Evolutionary conservation across 1,140 invertebrate genomes (phyloP).

Genomic region (Caligus rogercresseyi): DNA sequence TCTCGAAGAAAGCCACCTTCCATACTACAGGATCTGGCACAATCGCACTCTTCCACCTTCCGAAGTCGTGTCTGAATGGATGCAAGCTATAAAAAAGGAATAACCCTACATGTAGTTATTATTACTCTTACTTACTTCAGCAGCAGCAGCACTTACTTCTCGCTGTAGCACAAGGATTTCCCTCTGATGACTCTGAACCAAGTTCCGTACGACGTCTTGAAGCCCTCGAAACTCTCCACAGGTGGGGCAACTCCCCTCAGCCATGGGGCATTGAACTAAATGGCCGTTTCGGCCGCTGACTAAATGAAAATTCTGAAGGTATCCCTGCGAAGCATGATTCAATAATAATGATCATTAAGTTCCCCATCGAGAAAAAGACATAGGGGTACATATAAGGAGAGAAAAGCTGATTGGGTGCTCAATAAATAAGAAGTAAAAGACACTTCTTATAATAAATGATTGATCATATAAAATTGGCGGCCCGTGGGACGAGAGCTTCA

Average conservation of each 20-base stretch:
- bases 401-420: too few relatives aligned
- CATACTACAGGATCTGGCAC: neutral
- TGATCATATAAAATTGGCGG: too few relatives aligned
- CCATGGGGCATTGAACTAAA: neutral
- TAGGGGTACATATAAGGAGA: too few relatives aligned
- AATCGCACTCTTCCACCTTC: neutral
- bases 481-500: too few relatives aligned
- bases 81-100: neutral
- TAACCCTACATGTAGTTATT: too few relatives aligned
- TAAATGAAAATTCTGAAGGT: neutral
- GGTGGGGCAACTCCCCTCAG: neutral
- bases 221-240: neutral
- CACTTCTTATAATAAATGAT: too few relatives aligned
- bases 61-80: neutral
- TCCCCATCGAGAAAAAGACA: too few relatives aligned
- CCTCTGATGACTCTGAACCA: neutral
- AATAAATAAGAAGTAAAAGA: too few relatives aligned
- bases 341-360: neutral
- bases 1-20: neutral
- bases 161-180: neutral
- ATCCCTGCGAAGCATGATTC: neutral
- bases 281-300: neutral
- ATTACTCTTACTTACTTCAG: too few relatives aligned
- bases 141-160: too few relatives aligned
- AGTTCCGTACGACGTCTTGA: neutral